Percentiles rank a stretch among this genome's conserved stretches.
These are phyloP conservation scores for Sminthopsis crassicaudata DNA, from an alignment of 2,113 vertebrate species.

Conservation along the genomic window DNA sequence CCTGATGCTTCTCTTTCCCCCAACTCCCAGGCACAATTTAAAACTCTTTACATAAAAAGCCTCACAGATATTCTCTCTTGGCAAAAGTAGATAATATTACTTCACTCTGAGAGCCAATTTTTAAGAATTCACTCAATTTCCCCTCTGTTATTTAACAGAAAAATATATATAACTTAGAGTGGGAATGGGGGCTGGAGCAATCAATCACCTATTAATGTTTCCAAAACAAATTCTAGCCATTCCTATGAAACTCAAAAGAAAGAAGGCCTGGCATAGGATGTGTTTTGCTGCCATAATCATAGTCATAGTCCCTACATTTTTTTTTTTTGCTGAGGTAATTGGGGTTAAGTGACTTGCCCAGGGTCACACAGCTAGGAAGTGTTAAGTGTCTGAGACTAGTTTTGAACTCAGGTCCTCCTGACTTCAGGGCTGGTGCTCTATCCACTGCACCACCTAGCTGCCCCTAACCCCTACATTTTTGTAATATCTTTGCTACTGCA, in stretches of 20 bases:
- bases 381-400: too few species aligned
- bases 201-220: background rate
- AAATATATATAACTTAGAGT: background rate
- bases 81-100: slow-evolving; percentile 51
- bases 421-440: too few species aligned
- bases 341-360: too few species aligned
- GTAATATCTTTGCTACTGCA: background rate
- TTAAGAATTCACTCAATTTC: slow-evolving; percentile 12
- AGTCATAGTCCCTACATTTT: background rate
- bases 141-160: background rate
- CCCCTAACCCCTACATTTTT: background rate
- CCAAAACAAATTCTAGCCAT: background rate
- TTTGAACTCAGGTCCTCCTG: too few species aligned
- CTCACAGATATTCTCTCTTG: background rate
- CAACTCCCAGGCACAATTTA: slow-evolving; percentile 26
- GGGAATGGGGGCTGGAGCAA: background rate
- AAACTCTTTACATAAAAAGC: slow-evolving; percentile 5
- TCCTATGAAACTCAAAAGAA: background rate
- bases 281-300: background rate
- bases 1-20: slow-evolving; percentile 27
- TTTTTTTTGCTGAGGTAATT: background rate
- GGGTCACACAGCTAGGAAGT: too few species aligned
- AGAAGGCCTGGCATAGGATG: background rate
- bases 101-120: background rate
- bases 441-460: too few species aligned